Evolutionary conservation across 2,113 vertebrate genomes (phyloP), one percentile per base, ranked within the genome.

Genomic region (Taxidea taxus): DNA sequence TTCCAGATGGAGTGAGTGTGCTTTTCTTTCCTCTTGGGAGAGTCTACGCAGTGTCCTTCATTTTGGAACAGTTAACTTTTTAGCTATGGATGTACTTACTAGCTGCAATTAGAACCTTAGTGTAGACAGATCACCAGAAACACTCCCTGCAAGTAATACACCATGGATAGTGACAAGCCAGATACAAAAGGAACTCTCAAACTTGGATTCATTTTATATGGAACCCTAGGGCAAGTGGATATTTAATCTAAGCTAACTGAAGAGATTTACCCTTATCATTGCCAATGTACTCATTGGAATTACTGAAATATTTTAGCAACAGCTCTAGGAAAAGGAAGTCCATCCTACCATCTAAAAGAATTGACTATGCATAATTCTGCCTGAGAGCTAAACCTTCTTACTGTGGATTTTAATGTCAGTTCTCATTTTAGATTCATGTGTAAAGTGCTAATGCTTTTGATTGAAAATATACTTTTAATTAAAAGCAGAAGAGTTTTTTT

Each of bases 391-490:
- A 93, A 39, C n/a, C 7, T 87, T 70, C 15, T 95, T 90, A 85
- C 54, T 92, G 47, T 92, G 74, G 7, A 34, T 90, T 97, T 97
- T 95, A 93, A 82, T 87, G 75, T 85, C 58, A 68, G n/a, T 85
- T 97, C 97, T 96, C 39, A 94, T 96, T 98, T 97, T 95, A 91
- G 70, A 96, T 88, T 97, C 85, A 87, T 51, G 51, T 93, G 49
- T 74, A 87, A 84, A 96, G 13, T 96, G 88, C 87, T 95, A 77
- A 96, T 97, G 49, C 47, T 94, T 93, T 96, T 90, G 20, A 96
- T 92, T 91, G 94, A 98, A 98, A 97, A 93, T 94, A 88, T 29
- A 54, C 44, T 42, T 97, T 97, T 97, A 97, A 98, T 97, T 97
- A 95, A 97, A 97, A 90, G 37, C 27, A 66, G 77, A 80, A 92